Conservation (phyloP, 2,888 invertebrate species). For the Elegia similella region DNA sequence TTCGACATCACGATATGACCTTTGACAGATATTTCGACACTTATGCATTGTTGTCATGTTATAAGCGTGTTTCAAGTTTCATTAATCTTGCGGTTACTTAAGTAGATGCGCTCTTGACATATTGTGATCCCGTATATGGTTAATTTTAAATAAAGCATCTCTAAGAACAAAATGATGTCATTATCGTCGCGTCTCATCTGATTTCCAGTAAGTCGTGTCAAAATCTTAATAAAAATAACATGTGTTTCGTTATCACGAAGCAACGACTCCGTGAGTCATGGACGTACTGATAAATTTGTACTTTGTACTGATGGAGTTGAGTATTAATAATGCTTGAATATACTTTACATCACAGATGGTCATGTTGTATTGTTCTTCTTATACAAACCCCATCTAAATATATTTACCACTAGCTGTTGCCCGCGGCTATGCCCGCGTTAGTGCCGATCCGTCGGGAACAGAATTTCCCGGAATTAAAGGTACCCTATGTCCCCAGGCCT, state of each 20-base stretch:
- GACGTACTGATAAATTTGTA: neutral
- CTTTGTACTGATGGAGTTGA: no score
- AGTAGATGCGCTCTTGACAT: constrained; percentile 36
- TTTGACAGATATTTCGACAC: neutral
- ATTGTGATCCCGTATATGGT: neutral
- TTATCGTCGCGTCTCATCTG: constrained; percentile 17
- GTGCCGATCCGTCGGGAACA: no score
- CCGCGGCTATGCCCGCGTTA: no score
- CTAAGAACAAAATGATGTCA: constrained; percentile 10
- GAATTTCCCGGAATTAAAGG: no score
- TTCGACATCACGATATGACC: no score
- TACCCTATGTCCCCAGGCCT: no score
- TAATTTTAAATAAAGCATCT: neutral
- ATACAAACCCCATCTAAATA: no score
- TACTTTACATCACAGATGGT: no score
- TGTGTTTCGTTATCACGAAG: constrained; percentile 16
- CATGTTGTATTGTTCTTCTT: no score
- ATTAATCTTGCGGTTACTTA: constrained; percentile 55
- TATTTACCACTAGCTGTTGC: no score
- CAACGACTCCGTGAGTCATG: constrained; percentile 9
- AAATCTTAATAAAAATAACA: constrained; percentile 16
- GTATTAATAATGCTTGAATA: no score
- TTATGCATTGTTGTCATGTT: neutral
- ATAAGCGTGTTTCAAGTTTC: constrained; percentile 17
- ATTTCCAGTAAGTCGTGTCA: constrained; percentile 14